Percentiles rank a stretch among this genome's conserved stretches.
Evolutionary conservation across 2,888 invertebrate species (phyloP).

Genomic region (Hydriomena furcata): DNA sequence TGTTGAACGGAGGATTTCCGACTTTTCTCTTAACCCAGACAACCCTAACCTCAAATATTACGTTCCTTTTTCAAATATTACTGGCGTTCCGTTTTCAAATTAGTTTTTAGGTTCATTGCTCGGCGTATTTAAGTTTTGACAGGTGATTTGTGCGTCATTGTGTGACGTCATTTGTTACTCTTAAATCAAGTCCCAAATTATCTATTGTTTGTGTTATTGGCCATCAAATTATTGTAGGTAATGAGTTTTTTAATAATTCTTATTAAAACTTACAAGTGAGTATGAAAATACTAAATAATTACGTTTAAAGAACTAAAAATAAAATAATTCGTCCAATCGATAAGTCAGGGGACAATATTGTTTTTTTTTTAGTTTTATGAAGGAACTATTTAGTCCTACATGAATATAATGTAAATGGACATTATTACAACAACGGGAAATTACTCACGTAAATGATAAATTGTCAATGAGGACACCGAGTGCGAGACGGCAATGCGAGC

Average conservation of each 20-base stretch:
- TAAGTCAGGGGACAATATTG: too few species aligned
- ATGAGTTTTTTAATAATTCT: slow-evolving; percentile 2
- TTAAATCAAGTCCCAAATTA: slow-evolving; percentile 13
- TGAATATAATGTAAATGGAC: too few species aligned
- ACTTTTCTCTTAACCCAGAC: background rate
- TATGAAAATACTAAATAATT: too few species aligned
- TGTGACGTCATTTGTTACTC: slow-evolving; percentile 25
- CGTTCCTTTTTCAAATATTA: slow-evolving; percentile 35
- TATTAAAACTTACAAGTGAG: too few species aligned
- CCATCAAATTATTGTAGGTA: background rate
- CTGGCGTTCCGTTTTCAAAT: slow-evolving; percentile 37
- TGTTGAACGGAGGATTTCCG: background rate
- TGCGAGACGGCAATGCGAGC: too few species aligned
- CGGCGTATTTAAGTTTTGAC: slow-evolving; percentile 36
- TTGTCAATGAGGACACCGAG: too few species aligned
- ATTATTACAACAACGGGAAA: too few species aligned
- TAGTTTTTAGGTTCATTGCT: slow-evolving; percentile 35
- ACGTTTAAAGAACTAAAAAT: too few species aligned
- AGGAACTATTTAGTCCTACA: too few species aligned
- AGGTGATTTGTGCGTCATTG: slow-evolving; percentile 38
- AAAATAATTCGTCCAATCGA: too few species aligned
- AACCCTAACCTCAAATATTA: slow-evolving; percentile 15
- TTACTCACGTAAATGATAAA: too few species aligned
- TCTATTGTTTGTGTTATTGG: slow-evolving; percentile 3
- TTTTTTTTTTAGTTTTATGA: too few species aligned